Evolutionary conservation across 2,113 vertebrate species (phyloP).

Genomic region (Anser cygnoides): DNA sequence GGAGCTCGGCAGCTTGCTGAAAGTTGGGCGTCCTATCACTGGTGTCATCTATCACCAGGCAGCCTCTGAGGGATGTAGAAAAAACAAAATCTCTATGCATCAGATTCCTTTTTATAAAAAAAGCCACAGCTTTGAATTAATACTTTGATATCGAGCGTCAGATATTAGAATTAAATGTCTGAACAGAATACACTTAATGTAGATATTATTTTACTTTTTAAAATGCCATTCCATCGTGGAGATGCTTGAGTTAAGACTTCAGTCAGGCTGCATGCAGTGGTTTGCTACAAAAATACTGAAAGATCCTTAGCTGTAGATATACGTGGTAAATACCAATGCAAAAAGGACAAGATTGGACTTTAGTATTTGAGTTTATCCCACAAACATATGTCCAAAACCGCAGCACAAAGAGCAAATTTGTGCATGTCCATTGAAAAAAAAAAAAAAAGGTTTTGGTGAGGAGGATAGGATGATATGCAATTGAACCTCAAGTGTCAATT

Average conservation of each 20-base stretch:
- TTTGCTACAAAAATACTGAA: constrained; percentile 13
- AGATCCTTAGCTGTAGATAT: background rate
- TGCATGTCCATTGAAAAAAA: background rate
- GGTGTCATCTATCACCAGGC: constrained; percentile 4
- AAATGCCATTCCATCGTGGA: background rate
- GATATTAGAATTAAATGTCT: constrained; percentile 16
- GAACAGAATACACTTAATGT: background rate
- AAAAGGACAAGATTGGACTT: background rate
- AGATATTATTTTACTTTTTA: background rate
- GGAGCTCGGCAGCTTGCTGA: background rate
- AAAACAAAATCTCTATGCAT: background rate
- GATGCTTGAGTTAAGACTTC: background rate
- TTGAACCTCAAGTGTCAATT: background rate
- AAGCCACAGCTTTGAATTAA: constrained; percentile 10
- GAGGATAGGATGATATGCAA: background rate
- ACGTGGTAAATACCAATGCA: background rate
- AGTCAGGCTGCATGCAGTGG: background rate
- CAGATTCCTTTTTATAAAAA: background rate
- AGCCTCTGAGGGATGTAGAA: background rate
- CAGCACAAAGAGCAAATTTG: background rate
- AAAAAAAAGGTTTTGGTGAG: background rate
- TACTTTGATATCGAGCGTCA: background rate
- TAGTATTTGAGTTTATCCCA: background rate
- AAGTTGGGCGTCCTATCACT: background rate
- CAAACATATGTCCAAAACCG: background rate